phyloP scores from a whole-genome alignment of 2,888 invertebrate genomes.

The Ephialtes manifestator region DNA sequence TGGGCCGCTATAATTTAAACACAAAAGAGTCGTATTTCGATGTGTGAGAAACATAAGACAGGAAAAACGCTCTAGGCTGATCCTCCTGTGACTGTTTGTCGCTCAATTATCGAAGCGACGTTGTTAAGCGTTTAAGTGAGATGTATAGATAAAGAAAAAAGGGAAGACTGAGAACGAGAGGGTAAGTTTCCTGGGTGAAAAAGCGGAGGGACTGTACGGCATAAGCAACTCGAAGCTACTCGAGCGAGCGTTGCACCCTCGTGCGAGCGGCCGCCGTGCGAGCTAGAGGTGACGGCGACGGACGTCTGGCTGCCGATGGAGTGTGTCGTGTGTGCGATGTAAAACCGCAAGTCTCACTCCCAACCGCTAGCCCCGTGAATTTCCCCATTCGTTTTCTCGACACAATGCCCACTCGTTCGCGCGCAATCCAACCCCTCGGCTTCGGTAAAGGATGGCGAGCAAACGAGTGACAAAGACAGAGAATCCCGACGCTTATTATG shows the following conservation, averaged over 20 bases:
- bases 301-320: slow-evolving; percentile 51
- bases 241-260: slow-evolving; percentile 72
- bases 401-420: slow-evolving; percentile 55
- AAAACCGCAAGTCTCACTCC: slow-evolving; percentile 18
- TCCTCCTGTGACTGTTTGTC: background rate
- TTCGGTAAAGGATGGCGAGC: background rate
- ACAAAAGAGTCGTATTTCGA: background rate
- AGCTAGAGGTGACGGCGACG: slow-evolving; percentile 45
- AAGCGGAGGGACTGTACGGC: slow-evolving; percentile 18
- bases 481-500: slow-evolving; percentile 24
- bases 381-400: slow-evolving; percentile 46
- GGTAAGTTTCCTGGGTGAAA: slow-evolving; percentile 34
- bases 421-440: slow-evolving; percentile 18
- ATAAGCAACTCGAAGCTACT: slow-evolving; percentile 68
- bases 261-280: slow-evolving; percentile 14
- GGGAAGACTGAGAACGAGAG: slow-evolving; percentile 21
- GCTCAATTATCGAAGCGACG: slow-evolving; percentile 11
- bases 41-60: background rate
- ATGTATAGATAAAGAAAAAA: slow-evolving; percentile 6
- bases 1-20: too few species aligned
- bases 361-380: slow-evolving; percentile 26
- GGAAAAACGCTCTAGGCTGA: background rate
- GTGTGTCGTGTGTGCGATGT: background rate
- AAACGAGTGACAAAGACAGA: slow-evolving; percentile 11
- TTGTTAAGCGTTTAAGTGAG: slow-evolving; percentile 2